These are phyloP conservation scores for Schizopygopsis pylzovi DNA, from an alignment of 2,797 vertebrate species.

Conservation along the genomic window DNA sequence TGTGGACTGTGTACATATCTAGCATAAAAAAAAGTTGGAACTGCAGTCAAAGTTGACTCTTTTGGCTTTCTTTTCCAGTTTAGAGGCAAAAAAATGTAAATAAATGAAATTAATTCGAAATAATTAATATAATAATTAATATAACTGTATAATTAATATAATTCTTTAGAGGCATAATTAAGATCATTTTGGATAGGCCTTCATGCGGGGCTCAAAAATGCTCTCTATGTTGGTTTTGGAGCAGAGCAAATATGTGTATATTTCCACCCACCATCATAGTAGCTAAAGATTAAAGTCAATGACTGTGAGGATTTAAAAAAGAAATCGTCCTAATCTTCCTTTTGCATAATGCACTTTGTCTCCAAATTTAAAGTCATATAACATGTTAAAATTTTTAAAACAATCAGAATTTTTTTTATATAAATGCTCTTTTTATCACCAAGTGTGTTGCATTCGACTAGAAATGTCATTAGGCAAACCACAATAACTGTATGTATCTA, in stretches of 20 bases:
- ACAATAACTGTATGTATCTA: background rate
- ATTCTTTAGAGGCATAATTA: slow-evolving; percentile 1
- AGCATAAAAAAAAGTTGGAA: background rate
- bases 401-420: background rate
- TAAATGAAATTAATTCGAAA: background rate
- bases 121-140: background rate
- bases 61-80: background rate
- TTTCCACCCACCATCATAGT: background rate
- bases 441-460: background rate
- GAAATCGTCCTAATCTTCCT: background rate
- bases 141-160: background rate
- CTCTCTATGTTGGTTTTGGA: background rate
- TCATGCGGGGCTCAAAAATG: background rate
- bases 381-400: background rate
- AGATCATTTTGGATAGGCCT: background rate
- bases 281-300: slow-evolving; percentile 9
- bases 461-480: background rate
- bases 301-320: background rate
- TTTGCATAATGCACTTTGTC: background rate
- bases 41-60: background rate
- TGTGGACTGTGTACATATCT: background rate
- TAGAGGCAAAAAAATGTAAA: background rate
- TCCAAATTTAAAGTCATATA: background rate
- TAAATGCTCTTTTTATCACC: background rate
- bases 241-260: slow-evolving; percentile 14